Base-by-base conservation (phyloP, 2,113 vertebrate species). In the Charadrius vociferus region DNA sequence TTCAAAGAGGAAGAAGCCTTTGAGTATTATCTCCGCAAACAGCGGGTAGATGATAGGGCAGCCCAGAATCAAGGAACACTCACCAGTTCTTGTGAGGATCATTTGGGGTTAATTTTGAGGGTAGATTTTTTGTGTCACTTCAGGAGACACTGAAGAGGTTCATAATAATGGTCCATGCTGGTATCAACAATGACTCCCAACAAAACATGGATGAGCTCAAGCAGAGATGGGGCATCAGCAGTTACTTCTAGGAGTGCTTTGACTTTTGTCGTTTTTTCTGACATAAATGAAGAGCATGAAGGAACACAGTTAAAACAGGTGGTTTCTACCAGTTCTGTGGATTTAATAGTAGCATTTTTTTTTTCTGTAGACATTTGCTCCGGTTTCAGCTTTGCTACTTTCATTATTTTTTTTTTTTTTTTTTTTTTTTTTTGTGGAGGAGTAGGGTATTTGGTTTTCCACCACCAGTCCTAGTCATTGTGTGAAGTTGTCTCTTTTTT, bases 71-170 rank as follows among this genome's bases (percentile, higher is more conserved):
- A 96, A 87, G 94, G 88, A 87, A 36, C 7, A 6, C 65, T 95
- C 37, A 77, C 80, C 59, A 29, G 32, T 29, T 77, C 94, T 86
- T 55, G 37, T 59, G 65, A 84, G 72, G 88, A 93, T 84, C 58
- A 4, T 55, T 52, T 71, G 41, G 86, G 81, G 86, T 96, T 95
- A 95, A 96, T 97, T 92, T 90, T 55, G 50, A 85, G 78, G 96
- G 96, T 87, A 72, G 86, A 45, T 53, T 84, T 94, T 65, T 62
- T 34, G 27, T 91, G 34, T 87, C 68, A 59, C 81, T 86, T 93
- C 81, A 67, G 74, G 86, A 83, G 65, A 30, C 32, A 70, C 61
- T 61, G 56, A 52, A 63, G 91, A 87, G 58, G 49, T 71, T 96
- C 43, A 9, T 32, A 73, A 88, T 65, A 70, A 73, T 77, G 86